Base-by-base conservation (phyloP, 2,797 vertebrate species). In the Acipenser oxyrinchus region DNA sequence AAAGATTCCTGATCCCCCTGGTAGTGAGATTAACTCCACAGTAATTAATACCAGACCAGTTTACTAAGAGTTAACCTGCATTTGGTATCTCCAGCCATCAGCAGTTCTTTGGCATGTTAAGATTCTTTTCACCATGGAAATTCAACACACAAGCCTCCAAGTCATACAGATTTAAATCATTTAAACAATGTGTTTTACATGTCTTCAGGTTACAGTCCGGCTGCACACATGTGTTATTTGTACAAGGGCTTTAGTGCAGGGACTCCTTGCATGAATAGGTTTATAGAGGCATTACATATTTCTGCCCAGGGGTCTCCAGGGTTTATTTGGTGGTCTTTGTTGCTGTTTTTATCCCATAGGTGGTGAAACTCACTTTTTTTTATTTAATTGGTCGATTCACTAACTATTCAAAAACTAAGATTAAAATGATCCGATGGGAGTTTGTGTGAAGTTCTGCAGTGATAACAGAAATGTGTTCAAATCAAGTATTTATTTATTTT, bases 111-210 rank as follows among this genome's bases (percentile, higher is more conserved):
- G 18, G 60, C 48, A 48, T 8, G 18, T 62, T 7, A 37, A 18
- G 11, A 9, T 18, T 62, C 60, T 48, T 62, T 62, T 62, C 60
- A 62, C 60, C 18, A 37, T 62, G 60, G 60, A 62, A 62, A 62
- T 62, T 62, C 60, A 62, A 62, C 60, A 62, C 60, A 62, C 18
- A 4, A 48, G 60, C 6, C 60, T 62, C 60, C 60, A 62, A 62
- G 13, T 62, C 18, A 18, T 23, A 37, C 60, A 62, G 12, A 62
- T 62, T 62, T 37, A 62, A 62, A 62, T 62, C 48, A 62, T 62
- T 62, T 10, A 62, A 62, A 10, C 60, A 48, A 48, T 62, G 7
- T 62, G 60, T 48, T 8, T 23, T 10, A 55, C 18, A 62, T 62
- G 60, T 62, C 60, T 62, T 62, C 60, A 62, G 60, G 18, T 62